Conservation (phyloP, 92 coral and sea anemone species). For the Montipora capitata region DNA sequence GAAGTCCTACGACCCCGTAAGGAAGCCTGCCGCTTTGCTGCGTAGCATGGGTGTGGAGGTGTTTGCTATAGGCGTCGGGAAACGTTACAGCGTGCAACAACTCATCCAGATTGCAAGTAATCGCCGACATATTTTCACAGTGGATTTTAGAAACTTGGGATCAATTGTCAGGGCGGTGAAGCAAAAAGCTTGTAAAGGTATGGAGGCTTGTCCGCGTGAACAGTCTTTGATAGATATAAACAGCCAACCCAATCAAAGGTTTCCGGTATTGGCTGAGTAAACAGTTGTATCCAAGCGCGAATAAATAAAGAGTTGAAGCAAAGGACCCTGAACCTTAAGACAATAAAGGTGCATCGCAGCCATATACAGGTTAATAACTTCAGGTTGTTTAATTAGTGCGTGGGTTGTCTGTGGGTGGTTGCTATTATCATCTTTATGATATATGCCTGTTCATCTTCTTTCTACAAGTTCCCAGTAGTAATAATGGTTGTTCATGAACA, state of each 20-base stretch:
- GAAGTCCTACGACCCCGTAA: constrained; percentile 79
- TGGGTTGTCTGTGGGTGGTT: too few relatives aligned
- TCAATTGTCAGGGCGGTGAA: constrained; percentile 78
- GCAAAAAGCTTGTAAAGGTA: constrained; percentile 85
- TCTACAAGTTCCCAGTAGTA: not conserved
- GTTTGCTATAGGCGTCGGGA: constrained; percentile 84
- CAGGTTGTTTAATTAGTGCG: too few relatives aligned
- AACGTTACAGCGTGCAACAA: constrained; percentile 66
- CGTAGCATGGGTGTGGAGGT: constrained; percentile 79
- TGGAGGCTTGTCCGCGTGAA: too few relatives aligned
- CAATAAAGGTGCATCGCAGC: too few relatives aligned
- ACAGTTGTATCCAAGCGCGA: too few relatives aligned
- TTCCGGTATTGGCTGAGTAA: too few relatives aligned
- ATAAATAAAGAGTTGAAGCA: too few relatives aligned
- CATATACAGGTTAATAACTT: too few relatives aligned
- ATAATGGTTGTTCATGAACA: not conserved
- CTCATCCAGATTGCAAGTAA: constrained; percentile 80
- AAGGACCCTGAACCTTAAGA: not conserved
- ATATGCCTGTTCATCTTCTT: too few relatives aligned
- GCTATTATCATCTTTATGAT: too few relatives aligned
- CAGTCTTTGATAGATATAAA: too few relatives aligned
- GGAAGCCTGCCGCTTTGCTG: constrained; percentile 69
- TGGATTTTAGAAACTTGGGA: constrained; percentile 67
- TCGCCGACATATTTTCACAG: constrained; percentile 74
- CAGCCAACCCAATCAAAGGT: too few relatives aligned